phyloP scores from a whole-genome alignment of 64 coral and sea anemone species.

The Montipora sp. region DNA sequence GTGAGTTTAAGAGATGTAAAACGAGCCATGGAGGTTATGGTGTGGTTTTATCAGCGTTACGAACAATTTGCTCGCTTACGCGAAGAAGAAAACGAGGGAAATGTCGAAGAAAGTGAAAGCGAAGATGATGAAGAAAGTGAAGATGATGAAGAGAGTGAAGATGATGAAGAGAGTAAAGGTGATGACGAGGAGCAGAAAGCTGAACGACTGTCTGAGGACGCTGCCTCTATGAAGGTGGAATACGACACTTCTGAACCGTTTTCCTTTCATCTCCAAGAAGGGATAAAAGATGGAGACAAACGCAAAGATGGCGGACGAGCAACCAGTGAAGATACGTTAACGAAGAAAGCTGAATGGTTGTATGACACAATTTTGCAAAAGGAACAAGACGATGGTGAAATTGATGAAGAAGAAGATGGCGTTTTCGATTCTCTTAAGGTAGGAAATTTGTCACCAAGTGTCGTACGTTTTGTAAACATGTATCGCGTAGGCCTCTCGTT shows the following conservation, averaged over 20 bases:
- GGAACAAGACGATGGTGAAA: neutral
- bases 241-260: too few relatives aligned
- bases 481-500: neutral
- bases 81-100: slow-evolving; percentile 18
- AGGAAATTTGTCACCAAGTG: neutral
- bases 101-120: neutral
- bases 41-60: slow-evolving; percentile 72
- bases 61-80: neutral
- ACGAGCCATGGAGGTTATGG: slow-evolving; percentile 38
- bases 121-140: slow-evolving; percentile 14
- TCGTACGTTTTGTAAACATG: neutral
- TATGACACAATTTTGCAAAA: neutral
- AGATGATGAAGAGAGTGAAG: slow-evolving; percentile 1
- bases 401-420: neutral
- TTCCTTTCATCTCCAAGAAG: too few relatives aligned
- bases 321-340: neutral
- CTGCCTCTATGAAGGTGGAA: too few relatives aligned
- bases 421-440: neutral
- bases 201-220: neutral
- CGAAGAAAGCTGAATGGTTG: neutral
- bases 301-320: too few relatives aligned
- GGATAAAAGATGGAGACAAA: too few relatives aligned
- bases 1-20: slow-evolving; percentile 14
- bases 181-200: neutral
- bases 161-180: neutral